phyloP scores from a whole-genome alignment of 53 echinoderm and acorn worm species.

The Paelopatides confundens region DNA sequence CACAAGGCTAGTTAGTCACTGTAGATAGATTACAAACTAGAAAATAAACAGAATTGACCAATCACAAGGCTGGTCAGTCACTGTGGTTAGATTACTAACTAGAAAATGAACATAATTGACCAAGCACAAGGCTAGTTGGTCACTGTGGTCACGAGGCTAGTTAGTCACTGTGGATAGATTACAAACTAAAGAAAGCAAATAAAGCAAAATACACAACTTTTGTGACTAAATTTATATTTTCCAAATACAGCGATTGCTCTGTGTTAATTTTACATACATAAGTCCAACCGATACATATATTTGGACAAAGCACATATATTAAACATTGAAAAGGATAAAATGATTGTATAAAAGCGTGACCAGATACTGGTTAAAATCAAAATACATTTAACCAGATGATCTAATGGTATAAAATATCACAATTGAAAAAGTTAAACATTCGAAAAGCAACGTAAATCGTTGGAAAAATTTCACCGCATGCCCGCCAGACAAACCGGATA shows the following conservation, averaged over 20 bases:
- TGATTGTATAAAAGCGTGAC: not conserved
- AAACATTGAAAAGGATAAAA: not conserved
- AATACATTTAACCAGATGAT: not conserved
- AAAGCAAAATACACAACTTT: not conserved
- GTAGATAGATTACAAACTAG: too few species aligned
- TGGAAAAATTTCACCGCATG: not conserved
- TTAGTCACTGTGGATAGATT: too few species aligned
- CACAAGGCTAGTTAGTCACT: too few species aligned
- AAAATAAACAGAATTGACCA: too few species aligned
- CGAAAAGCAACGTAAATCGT: too few species aligned
- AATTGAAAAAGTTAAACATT: not conserved
- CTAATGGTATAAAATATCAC: conserved; percentile 4
- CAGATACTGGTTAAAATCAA: not conserved
- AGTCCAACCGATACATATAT: not conserved
- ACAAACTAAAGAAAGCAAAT: not conserved
- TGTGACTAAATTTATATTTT: not conserved
- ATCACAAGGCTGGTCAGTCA: too few species aligned
- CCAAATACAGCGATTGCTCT: not conserved
- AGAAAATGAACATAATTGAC: too few species aligned
- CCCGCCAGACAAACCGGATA: not conserved
- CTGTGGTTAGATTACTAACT: too few species aligned
- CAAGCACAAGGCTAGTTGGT: too few species aligned
- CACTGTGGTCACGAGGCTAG: too few species aligned
- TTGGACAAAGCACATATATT: not conserved
- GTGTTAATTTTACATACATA: conserved; percentile 8